Conservation (phyloP, 2,113 vertebrate genomes). For the Arothron firmamentum region DNA sequence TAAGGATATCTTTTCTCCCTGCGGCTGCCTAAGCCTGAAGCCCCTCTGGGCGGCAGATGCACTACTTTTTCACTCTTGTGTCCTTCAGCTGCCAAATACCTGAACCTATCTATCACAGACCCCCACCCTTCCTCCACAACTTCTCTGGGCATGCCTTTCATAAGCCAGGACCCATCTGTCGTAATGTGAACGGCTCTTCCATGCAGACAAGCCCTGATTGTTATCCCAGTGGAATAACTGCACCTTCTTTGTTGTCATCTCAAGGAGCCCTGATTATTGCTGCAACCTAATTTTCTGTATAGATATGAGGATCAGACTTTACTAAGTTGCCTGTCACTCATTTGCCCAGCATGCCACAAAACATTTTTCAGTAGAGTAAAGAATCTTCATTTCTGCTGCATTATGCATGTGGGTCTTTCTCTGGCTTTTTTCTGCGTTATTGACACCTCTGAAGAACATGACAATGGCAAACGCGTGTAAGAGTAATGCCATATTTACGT, state of each 20-base stretch:
- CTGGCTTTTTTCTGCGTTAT: neutral
- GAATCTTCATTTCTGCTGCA: neutral
- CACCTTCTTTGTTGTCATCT: neutral
- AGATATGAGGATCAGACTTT: constrained; percentile 11
- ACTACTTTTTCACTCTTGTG: constrained; percentile 1
- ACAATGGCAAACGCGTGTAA: neutral
- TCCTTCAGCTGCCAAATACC: neutral
- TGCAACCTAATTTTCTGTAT: constrained; percentile 26
- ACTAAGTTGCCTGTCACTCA: constrained; percentile 29
- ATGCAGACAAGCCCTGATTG: constrained; percentile 43
- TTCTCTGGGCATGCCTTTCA: neutral
- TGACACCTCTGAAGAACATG: constrained; percentile 5
- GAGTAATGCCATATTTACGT: neutral
- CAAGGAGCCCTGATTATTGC: constrained; percentile 43
- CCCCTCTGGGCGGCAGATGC: constrained; percentile 3
- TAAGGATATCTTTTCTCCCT: constrained; percentile 31
- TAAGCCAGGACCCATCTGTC: neutral
- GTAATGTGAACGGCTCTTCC: neutral
- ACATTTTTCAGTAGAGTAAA: constrained; percentile 1
- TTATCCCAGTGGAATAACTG: constrained; percentile 53
- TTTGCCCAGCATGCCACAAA: constrained; percentile 1
- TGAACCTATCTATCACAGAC: constrained; percentile 4
- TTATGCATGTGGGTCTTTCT: neutral
- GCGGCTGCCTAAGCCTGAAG: constrained; percentile 15
- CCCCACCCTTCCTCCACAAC: neutral